A percentile compares a stretch with the other conserved stretches of the same genome.
These are phyloP conservation scores for Pangasius sanitwongsei DNA, from an alignment of 2,797 vertebrate genomes.

Conservation along the genomic window DNA sequence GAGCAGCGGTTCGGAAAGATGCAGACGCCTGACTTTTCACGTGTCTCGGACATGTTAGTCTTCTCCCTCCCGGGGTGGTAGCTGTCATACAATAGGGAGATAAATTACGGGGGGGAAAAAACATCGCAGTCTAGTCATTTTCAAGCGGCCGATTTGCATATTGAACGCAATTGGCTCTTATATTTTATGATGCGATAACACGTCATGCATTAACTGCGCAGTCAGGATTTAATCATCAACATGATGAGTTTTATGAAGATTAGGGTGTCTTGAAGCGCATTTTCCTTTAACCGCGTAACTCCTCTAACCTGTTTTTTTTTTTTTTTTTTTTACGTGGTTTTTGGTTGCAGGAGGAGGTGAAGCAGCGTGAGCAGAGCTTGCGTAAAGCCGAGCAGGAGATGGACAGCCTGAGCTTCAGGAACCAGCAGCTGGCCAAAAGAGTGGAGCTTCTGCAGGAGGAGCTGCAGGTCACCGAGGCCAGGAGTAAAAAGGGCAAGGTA, in stretches of 20 bases:
- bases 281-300: background rate
- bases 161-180: background rate
- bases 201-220: background rate
- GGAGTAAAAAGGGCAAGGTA: constrained; percentile 81
- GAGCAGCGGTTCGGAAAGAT: background rate
- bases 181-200: background rate
- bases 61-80: background rate
- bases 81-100: too few relatives aligned
- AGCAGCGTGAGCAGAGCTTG: constrained; percentile 94
- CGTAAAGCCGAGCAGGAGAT: constrained; percentile 97
- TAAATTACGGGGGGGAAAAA: too few relatives aligned
- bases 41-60: background rate
- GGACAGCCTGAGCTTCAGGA: constrained; percentile 97
- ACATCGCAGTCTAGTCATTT: too few relatives aligned
- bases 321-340: too few relatives aligned
- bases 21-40: too few relatives aligned
- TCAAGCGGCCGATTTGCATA: background rate
- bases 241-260: background rate
- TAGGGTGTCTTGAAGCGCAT: background rate
- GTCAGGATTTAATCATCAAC: background rate
- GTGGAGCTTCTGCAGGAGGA: constrained; percentile 97
- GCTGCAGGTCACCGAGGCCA: constrained; percentile 83
- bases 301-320: too few relatives aligned
- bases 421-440: constrained; percentile 94
- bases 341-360: constrained; percentile 86